Evolutionary conservation across 2,113 vertebrate species (phyloP).

Genomic region (Rhynchopsitta pachyrhyncha): DNA sequence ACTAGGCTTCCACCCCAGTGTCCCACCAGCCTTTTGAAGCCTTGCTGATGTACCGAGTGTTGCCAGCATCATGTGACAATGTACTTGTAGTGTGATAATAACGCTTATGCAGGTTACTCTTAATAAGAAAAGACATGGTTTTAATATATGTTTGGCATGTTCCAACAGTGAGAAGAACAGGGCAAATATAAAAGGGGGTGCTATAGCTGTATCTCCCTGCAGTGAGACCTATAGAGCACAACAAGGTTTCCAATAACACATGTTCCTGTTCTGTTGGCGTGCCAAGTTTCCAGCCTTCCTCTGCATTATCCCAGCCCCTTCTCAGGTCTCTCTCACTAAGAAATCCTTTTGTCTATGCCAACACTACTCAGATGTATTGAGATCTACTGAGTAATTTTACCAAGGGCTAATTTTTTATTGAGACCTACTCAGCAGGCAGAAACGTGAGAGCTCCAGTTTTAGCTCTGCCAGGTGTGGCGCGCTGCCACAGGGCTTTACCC

Average conservation of each 20-base stretch:
- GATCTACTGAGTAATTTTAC: neutral
- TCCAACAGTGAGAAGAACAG: neutral
- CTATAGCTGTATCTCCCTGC: neutral
- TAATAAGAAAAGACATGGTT: neutral
- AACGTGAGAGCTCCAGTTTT: neutral
- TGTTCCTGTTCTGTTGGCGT: neutral
- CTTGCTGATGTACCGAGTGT: rapidly evolving
- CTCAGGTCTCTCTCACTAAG: neutral
- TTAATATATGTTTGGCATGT: neutral
- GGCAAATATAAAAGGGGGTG: neutral
- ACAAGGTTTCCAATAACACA: neutral
- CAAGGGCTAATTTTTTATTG: neutral
- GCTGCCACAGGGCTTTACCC: neutral
- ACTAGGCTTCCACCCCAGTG: neutral
- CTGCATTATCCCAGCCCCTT: neutral
- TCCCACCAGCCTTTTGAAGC: neutral
- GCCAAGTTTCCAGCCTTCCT: slow-evolving; percentile 30
- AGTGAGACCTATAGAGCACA: neutral
- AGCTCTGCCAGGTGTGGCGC: rapidly evolving
- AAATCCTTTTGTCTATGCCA: slow-evolving; percentile 19
- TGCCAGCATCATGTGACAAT: neutral
- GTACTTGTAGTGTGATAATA: neutral
- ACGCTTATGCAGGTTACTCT: neutral
- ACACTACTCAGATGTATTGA: neutral
- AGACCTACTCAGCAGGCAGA: neutral